These are phyloP conservation scores for Falco berigora DNA, from an alignment of 2,797 vertebrate species.

Conservation along the genomic window DNA sequence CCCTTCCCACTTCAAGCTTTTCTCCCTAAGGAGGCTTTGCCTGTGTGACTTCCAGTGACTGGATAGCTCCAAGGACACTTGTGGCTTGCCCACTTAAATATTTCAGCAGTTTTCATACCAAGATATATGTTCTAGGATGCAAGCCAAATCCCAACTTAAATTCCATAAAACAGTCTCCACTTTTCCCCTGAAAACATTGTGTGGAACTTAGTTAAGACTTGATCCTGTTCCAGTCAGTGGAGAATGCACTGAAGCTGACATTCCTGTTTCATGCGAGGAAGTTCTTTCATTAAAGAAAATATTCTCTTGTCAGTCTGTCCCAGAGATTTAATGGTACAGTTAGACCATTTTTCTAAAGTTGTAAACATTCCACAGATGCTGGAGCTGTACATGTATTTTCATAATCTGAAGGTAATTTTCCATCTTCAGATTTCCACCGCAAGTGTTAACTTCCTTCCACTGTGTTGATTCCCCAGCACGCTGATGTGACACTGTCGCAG, in stretches of 20 bases:
- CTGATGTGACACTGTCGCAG: background rate
- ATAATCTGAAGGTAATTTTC: background rate
- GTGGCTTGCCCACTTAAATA: slow-evolving; percentile 32
- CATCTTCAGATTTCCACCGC: accelerated
- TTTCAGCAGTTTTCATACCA: slow-evolving; percentile 46
- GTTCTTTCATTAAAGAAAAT: background rate
- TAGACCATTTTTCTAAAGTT: background rate
- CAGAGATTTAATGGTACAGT: background rate
- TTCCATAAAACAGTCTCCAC: slow-evolving; percentile 46
- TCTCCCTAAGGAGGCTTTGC: background rate
- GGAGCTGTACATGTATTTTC: background rate
- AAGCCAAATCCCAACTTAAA: slow-evolving; percentile 43
- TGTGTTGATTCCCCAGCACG: background rate
- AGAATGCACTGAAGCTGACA: slow-evolving; percentile 4
- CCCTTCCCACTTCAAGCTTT: background rate
- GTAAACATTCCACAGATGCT: background rate
- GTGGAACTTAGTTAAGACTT: slow-evolving; percentile 46
- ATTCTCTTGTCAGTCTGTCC: background rate
- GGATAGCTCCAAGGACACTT: slow-evolving; percentile 42
- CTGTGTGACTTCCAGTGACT: slow-evolving; percentile 6
- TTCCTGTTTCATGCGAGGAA: slow-evolving; percentile 15
- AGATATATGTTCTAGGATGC: slow-evolving; percentile 56
- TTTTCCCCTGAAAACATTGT: slow-evolving; percentile 50
- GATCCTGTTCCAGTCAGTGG: slow-evolving; percentile 2
- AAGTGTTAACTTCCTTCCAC: background rate